Evolutionary conservation across 2,888 invertebrate species (phyloP), one percentile per base, ranked within the genome.

Genomic region (Scaptomyza parva): DNA sequence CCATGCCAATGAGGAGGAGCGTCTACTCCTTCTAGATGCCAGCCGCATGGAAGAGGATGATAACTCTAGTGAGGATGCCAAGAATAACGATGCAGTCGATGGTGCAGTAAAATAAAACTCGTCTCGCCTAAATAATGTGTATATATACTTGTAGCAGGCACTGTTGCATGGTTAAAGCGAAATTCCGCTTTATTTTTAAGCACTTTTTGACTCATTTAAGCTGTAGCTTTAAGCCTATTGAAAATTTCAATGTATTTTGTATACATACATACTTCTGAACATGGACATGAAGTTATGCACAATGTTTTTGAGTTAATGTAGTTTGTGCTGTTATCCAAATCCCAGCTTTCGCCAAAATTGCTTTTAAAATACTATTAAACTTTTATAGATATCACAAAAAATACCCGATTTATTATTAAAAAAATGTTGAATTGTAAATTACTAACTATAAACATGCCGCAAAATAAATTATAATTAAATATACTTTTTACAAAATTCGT

Each of bases 21-120:
- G 72, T 1, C 26, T 65, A 28, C 57, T 57, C 0, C 68, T 86
- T 2, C 30, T 86, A 3, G 79, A 79, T 30, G 66, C 58, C 30
- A 70, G 65, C 26, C 79, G 70, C 26, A 86, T 84, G 85, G 86
- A 84, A 1, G 86, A 81, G 22, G 86, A 83, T 26, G 85, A 83
- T 9, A 81, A 84, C 54, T 81, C 85, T 39, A 71, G 71, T 48
- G 79, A 86, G 33, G 77, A 69, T 14, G 58, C 62, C 11, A 74
- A 67, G 58, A 55, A 53, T 18, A 70, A 51, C 33, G 52, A 52
- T 22, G 53, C 54, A 22, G 37, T 37, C 2, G 59, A 50, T 33
- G 55, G 18, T 17, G 48, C 12, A 14, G 28, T 60, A 9, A 85
- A 82, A 40, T 80, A 66, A 66, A 63, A 28, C 11, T 39, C 5